Evolutionary conservation across 92 coral and sea anemone genomes (phyloP).

Genomic region (Blastomussa wellsi): DNA sequence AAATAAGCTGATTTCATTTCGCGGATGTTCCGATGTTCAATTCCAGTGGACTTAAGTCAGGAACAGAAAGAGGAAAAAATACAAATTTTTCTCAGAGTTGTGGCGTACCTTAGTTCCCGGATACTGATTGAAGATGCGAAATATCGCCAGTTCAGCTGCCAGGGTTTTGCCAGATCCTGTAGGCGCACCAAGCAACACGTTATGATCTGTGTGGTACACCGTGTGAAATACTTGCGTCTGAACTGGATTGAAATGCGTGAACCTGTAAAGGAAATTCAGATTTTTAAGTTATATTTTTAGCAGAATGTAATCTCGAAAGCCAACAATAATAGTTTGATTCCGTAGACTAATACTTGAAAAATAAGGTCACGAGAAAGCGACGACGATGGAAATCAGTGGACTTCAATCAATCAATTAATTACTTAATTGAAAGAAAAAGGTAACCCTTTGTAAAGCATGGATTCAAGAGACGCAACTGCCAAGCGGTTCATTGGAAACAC

Average conservation of each 20-base stretch:
- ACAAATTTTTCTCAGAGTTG: too few relatives aligned
- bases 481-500: too few relatives aligned
- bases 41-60: too few relatives aligned
- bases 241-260: slow-evolving; percentile 96
- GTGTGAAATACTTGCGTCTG: slow-evolving; percentile 99
- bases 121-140: slow-evolving; percentile 86
- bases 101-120: slow-evolving; percentile 84
- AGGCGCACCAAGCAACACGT: slow-evolving; percentile 98
- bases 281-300: not conserved
- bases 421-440: too few relatives aligned
- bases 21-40: too few relatives aligned
- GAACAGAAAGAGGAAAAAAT: too few relatives aligned
- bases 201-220: slow-evolving; percentile 91
- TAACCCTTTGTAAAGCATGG: too few relatives aligned
- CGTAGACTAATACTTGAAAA: not conserved
- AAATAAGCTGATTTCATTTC: not conserved
- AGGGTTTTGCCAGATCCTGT: slow-evolving; percentile 98
- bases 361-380: too few relatives aligned
- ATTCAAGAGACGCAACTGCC: too few relatives aligned
- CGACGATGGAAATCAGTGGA: too few relatives aligned
- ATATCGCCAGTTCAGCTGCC: slow-evolving; percentile 96
- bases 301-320: not conserved
- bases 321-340: not conserved
- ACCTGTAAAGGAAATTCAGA: slow-evolving; percentile 49
- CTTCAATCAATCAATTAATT: too few relatives aligned